phyloP scores from a whole-genome alignment of 2,797 vertebrate species.

The Rhinella marina region DNA sequence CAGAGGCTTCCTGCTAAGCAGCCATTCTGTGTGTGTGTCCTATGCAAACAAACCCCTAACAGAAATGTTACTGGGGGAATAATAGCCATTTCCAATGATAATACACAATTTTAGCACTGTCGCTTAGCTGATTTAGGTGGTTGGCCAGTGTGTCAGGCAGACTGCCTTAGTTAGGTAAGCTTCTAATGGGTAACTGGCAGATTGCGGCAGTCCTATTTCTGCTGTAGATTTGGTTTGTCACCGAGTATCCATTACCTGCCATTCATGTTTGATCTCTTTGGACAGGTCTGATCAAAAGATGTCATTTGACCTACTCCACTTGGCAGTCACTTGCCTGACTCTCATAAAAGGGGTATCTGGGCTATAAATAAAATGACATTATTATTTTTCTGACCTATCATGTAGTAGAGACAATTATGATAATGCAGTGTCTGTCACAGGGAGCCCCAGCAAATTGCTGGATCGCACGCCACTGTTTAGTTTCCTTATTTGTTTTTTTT shows the following conservation, averaged over 20 bases:
- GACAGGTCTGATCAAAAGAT: constrained; percentile 99
- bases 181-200: constrained; percentile 99
- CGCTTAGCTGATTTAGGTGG: constrained; percentile 97
- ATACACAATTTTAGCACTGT: constrained; percentile 97
- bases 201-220: constrained; percentile 96
- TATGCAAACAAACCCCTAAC: constrained; percentile 86
- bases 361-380: constrained; percentile 99
- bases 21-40: constrained; percentile 68
- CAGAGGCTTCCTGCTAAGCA: constrained; percentile 68
- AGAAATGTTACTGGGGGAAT: constrained; percentile 98
- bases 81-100: constrained; percentile 99
- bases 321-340: constrained; percentile 97
- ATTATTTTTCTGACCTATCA: constrained; percentile 99
- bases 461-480: constrained; percentile 87
- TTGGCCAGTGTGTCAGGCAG: constrained; percentile 87
- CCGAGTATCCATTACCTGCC: constrained; percentile 98
- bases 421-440: constrained; percentile 93
- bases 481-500: constrained; percentile 82
- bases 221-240: constrained; percentile 97
- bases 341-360: constrained; percentile 92
- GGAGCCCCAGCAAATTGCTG: constrained; percentile 84
- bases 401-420: constrained; percentile 99
- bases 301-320: constrained; percentile 96
- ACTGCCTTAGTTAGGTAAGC: constrained; percentile 88
- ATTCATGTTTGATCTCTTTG: constrained; percentile 98